phyloP scores from a whole-genome alignment of 1,140 invertebrate species.

The Euwallacea similis region DNA sequence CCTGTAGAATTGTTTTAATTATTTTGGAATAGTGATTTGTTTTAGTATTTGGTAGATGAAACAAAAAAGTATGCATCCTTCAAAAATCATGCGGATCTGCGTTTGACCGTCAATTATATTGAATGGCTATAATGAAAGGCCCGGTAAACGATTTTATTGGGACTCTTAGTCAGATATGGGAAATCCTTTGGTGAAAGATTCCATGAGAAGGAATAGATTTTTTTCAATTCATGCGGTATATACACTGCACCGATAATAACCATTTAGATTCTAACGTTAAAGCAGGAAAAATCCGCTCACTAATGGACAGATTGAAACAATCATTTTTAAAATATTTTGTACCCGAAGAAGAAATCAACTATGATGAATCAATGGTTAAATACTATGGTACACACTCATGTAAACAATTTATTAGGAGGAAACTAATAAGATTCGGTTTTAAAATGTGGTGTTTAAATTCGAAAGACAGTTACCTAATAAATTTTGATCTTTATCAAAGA shows the following conservation, averaged over 20 bases:
- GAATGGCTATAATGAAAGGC: constrained; percentile 31
- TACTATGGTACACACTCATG: too few species aligned
- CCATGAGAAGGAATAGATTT: constrained; percentile 36
- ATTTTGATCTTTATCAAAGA: too few species aligned
- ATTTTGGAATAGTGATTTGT: constrained; percentile 23
- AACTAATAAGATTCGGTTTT: too few species aligned
- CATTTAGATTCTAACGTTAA: constrained; percentile 26
- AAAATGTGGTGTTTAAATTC: too few species aligned
- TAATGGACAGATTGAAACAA: constrained; percentile 35
- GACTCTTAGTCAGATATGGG: constrained; percentile 32
- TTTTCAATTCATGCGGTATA: constrained; percentile 29
- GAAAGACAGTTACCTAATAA: too few species aligned
- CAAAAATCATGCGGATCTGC: constrained; percentile 34
- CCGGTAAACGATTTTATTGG: constrained; percentile 34
- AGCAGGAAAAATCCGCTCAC: constrained; percentile 37
- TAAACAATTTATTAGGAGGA: too few species aligned
- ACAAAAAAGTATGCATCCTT: too few species aligned
- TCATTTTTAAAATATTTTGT: constrained; percentile 34
- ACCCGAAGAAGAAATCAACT: constrained; percentile 31
- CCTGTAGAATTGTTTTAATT: constrained; percentile 34
- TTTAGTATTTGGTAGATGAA: constrained; percentile 28
- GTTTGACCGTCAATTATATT: constrained; percentile 29
- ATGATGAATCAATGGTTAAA: too few species aligned
- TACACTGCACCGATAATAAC: constrained; percentile 38
- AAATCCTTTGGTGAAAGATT: too few species aligned